These are phyloP conservation scores for Micromesistius poutassou DNA, from an alignment of 2,797 vertebrate species.

Conservation along the genomic window DNA sequence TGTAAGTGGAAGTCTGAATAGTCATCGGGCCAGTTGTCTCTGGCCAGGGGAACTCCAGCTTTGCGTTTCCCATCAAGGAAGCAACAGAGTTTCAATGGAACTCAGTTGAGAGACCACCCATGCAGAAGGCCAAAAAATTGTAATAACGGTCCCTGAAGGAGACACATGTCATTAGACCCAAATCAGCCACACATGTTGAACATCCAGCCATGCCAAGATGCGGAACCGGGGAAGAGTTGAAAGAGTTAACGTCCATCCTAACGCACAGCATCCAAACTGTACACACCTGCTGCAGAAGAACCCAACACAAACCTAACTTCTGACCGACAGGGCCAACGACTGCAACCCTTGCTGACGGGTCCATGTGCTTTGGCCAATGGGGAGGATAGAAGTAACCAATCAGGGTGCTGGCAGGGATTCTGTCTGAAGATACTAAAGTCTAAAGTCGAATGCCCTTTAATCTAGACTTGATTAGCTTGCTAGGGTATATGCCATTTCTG, in stretches of 20 bases:
- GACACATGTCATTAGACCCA: conserved; percentile 40
- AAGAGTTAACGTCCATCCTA: not conserved
- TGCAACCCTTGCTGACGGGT: not conserved
- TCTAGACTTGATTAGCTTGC: not conserved
- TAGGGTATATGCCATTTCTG: not conserved
- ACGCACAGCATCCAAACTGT: not conserved
- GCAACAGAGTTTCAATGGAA: conserved; percentile 1
- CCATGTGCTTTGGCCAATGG: not conserved
- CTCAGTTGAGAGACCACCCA: conserved; percentile 33
- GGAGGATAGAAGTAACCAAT: not conserved
- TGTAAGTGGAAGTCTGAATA: not conserved
- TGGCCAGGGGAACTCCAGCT: not conserved
- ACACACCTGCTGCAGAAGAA: conserved; percentile 22
- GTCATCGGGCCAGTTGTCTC: not conserved
- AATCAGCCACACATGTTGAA: conserved; percentile 45
- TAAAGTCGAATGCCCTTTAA: not conserved
- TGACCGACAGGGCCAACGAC: not conserved
- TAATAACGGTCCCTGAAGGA: conserved; percentile 20
- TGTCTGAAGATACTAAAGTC: not conserved
- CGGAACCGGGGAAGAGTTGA: not conserved
- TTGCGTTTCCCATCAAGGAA: conserved; percentile 15
- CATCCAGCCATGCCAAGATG: not conserved
- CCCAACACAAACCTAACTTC: not conserved
- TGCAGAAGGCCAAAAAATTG: conserved; percentile 20
- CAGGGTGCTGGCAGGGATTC: not conserved